Conservation (phyloP, 1,140 invertebrate genomes). For the Ceratina japonica region DNA sequence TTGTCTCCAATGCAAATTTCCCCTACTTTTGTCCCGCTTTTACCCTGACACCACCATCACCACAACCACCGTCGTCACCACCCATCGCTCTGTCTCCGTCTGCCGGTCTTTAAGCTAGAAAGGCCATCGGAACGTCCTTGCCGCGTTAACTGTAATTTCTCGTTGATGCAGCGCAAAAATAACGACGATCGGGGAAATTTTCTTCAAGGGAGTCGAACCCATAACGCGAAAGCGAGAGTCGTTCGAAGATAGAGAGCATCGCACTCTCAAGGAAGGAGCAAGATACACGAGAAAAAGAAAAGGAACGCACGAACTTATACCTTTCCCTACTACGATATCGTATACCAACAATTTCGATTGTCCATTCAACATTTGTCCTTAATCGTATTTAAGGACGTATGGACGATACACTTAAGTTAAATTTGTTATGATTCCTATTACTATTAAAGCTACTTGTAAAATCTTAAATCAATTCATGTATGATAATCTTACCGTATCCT, state of each 20-base stretch:
- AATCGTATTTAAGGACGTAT: no score
- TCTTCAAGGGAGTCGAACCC: constrained; percentile 72
- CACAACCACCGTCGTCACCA: neutral
- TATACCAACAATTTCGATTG: neutral
- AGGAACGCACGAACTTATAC: no score
- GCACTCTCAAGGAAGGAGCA: no score
- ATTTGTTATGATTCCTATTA: no score
- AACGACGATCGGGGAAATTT: constrained; percentile 66
- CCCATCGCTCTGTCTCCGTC: neutral
- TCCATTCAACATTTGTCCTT: no score
- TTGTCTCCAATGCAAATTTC: constrained; percentile 7
- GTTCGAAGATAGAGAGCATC: constrained; percentile 54
- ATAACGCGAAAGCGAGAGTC: constrained; percentile 74
- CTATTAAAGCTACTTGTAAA: no score
- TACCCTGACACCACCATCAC: neutral
- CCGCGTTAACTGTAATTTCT: constrained; percentile 74
- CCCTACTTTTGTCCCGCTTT: neutral
- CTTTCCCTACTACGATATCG: no score
- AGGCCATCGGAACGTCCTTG: constrained; percentile 75
- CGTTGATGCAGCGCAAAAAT: constrained; percentile 73
- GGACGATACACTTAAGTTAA: no score
- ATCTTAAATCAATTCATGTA: no score
- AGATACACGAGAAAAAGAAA: no score
- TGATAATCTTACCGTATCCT: constrained; percentile 86
- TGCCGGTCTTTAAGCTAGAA: constrained; percentile 59